These are phyloP conservation scores for Eueremaeus valkanovi DNA, from an alignment of 2,888 invertebrate species.

Conservation along the genomic window DNA sequence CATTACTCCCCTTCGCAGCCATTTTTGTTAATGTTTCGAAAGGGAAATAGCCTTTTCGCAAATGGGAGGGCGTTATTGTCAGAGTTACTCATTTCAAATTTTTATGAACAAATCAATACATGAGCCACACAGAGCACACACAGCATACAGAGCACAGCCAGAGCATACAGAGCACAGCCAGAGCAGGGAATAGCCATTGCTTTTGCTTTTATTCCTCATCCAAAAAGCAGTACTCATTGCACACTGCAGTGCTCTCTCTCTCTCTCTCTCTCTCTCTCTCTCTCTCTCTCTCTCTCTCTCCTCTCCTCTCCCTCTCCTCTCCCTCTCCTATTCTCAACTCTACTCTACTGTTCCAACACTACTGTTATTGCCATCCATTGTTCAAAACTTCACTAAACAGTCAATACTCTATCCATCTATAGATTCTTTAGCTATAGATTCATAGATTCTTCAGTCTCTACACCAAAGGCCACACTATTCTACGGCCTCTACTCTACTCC, in stretches of 20 bases:
- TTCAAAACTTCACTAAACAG: neutral
- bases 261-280: too few relatives aligned
- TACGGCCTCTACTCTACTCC: too few relatives aligned
- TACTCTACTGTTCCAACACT: too few relatives aligned
- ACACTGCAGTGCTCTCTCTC: neutral
- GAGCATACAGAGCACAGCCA: too few relatives aligned
- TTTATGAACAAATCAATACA: conserved; percentile 32
- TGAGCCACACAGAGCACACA: too few relatives aligned
- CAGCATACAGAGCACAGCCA: too few relatives aligned
- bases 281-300: too few relatives aligned
- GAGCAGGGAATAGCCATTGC: conserved; percentile 35
- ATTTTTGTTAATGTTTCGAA: conserved; percentile 34
- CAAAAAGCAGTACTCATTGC: neutral
- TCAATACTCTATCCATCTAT: too few relatives aligned
- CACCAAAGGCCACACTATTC: neutral
- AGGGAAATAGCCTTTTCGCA: conserved; percentile 35
- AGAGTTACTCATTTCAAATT: conserved; percentile 35
- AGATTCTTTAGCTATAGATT: too few relatives aligned
- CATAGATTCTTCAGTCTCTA: too few relatives aligned
- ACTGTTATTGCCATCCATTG: conserved; percentile 36
- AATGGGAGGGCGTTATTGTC: conserved; percentile 36
- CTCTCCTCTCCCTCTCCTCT: too few relatives aligned
- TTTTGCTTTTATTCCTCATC: conserved; percentile 23
- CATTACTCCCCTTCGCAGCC: conserved; percentile 32
- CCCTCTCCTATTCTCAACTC: too few relatives aligned